These are phyloP conservation scores for Scaptodrosophila lebanonensis DNA, from an alignment of 1,140 invertebrate genomes.

Conservation along the genomic window DNA sequence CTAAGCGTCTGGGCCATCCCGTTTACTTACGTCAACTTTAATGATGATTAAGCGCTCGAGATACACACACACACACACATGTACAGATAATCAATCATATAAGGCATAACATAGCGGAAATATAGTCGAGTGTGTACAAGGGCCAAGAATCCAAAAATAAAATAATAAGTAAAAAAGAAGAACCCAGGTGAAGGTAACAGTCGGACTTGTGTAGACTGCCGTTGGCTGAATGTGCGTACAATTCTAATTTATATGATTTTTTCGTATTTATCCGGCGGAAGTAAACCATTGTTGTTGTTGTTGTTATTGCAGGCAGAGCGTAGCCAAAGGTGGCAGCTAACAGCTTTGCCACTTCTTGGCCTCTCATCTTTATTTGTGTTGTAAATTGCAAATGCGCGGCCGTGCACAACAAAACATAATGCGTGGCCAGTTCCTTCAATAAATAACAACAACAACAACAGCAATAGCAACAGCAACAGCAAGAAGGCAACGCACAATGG, in stretches of 20 bases:
- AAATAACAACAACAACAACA: constrained; percentile 61
- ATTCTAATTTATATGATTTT: constrained; percentile 72
- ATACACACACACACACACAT: neutral
- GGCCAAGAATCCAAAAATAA: no score
- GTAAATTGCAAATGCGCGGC: constrained; percentile 72
- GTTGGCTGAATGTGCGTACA: constrained; percentile 21
- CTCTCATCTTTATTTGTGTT: constrained; percentile 64
- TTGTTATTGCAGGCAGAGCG: constrained; percentile 12
- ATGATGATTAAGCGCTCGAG: constrained; percentile 39
- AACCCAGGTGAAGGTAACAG: neutral
- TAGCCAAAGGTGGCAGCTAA: no score
- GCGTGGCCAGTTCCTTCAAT: constrained; percentile 52
- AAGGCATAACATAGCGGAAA: constrained; percentile 30
- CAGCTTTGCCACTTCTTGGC: constrained; percentile 29
- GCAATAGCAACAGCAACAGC: constrained; percentile 16
- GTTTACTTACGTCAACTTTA: neutral
- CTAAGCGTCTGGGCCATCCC: no score
- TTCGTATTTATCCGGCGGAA: constrained; percentile 72
- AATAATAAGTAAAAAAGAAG: neutral
- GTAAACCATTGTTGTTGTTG: constrained; percentile 57
- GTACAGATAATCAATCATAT: constrained; percentile 44
- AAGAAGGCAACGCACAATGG: constrained; percentile 40
- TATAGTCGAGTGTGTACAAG: no score
- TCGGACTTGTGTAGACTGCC: neutral
- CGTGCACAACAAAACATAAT: constrained; percentile 41